Conservation (phyloP, 2,888 invertebrate genomes). For the Pherbina coryleti region DNA sequence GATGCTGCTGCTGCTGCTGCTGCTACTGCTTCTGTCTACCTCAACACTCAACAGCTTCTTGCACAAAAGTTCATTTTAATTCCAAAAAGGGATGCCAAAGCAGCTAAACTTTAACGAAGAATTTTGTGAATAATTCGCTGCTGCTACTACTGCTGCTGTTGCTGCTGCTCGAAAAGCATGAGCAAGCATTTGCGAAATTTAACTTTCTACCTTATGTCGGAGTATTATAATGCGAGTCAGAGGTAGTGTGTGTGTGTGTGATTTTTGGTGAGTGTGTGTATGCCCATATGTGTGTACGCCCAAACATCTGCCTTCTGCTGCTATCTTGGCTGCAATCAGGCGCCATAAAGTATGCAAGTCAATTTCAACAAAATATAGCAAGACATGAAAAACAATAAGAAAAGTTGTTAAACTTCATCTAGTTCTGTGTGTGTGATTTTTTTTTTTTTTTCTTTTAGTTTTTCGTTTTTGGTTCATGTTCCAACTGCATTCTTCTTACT, state of each 20-base stretch:
- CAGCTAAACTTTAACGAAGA: background rate
- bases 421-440: too few species aligned
- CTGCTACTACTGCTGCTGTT: background rate
- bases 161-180: background rate
- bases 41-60: too few species aligned
- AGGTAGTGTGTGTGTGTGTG: background rate
- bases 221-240: background rate
- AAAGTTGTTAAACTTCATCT: background rate
- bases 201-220: background rate
- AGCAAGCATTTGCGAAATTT: conserved; percentile 5
- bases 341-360: conserved; percentile 22
- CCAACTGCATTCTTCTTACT: background rate
- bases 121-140: background rate
- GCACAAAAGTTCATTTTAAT: too few species aligned
- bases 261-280: background rate
- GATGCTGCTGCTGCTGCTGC: too few species aligned
- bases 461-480: background rate
- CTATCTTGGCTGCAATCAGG: background rate
- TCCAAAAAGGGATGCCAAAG: too few species aligned
- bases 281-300: background rate
- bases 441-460: background rate
- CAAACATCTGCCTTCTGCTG: background rate
- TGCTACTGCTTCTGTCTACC: too few species aligned
- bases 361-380: background rate
- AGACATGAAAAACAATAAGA: conserved; percentile 4